Percentiles rank a stretch among this genome's conserved stretches.
Evolutionary conservation across 2,113 vertebrate genomes (phyloP).

Genomic region (Condylura cristata): DNA sequence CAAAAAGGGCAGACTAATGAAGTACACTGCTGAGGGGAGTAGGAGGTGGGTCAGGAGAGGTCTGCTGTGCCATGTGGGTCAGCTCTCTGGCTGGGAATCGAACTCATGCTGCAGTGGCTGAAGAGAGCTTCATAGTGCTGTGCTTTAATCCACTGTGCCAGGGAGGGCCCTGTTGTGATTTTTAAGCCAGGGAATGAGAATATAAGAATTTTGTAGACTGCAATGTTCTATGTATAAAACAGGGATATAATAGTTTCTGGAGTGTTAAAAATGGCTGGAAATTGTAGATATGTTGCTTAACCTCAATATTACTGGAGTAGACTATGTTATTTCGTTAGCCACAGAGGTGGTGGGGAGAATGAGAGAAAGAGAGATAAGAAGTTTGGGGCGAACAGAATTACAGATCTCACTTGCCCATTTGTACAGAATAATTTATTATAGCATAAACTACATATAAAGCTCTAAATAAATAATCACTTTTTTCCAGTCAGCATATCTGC

Average conservation of each 20-base stretch:
- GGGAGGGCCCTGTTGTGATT: too few species aligned
- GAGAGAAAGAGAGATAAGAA: not conserved
- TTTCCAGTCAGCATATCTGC: not conserved
- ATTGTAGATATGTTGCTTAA: not conserved
- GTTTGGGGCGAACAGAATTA: not conserved
- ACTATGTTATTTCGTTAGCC: not conserved
- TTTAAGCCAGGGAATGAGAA: not conserved
- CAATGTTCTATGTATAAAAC: not conserved
- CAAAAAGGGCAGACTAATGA: too few species aligned
- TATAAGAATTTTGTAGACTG: not conserved
- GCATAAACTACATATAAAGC: not conserved
- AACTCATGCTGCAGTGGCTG: too few species aligned
- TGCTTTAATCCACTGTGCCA: too few species aligned
- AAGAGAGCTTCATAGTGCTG: too few species aligned
- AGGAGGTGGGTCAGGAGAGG: too few species aligned
- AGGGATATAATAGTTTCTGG: not conserved
- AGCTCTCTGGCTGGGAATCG: too few species aligned
- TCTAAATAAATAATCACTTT: constrained; percentile 14
- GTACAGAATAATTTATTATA: constrained; percentile 46
- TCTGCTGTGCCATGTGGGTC: too few species aligned
- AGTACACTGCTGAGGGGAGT: too few species aligned
- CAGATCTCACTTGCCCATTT: not conserved
- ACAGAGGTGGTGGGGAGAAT: not conserved
- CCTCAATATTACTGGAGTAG: not conserved
- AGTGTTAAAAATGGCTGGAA: not conserved